Evolutionary conservation across 1,140 invertebrate genomes (phyloP).

Genomic region (Drosophila biarmipes): DNA sequence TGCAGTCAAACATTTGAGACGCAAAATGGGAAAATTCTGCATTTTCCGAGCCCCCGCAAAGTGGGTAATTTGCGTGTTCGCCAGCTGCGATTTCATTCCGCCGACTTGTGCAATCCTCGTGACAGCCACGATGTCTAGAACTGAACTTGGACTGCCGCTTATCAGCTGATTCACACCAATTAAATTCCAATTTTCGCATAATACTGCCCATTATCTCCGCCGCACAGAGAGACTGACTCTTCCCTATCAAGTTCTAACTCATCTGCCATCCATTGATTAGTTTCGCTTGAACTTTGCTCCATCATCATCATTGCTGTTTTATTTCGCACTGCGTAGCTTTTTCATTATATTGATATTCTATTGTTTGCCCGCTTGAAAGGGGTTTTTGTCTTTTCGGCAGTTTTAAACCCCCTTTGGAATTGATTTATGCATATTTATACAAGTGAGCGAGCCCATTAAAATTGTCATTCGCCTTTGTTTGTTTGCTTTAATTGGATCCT

Average conservation of each 20-base stretch:
- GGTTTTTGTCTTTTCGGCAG: constrained; percentile 32
- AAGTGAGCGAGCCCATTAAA: constrained; percentile 22
- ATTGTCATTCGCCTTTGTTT: constrained; percentile 45
- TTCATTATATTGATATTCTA: not conserved
- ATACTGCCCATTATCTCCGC: constrained; percentile 6
- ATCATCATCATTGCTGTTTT: constrained; percentile 9
- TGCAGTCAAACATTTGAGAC: constrained; percentile 59
- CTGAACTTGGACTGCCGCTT: constrained; percentile 29
- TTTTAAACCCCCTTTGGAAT: constrained; percentile 15
- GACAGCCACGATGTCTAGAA: constrained; percentile 60
- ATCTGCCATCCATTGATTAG: constrained; percentile 29
- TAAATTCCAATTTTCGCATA: constrained; percentile 44
- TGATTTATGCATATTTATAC: constrained; percentile 54
- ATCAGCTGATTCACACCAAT: constrained; percentile 50
- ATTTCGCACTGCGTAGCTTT: not conserved
- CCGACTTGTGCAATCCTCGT: constrained; percentile 44
- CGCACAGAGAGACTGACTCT: not conserved
- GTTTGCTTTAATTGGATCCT: constrained; percentile 49
- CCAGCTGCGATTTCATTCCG: constrained; percentile 36
- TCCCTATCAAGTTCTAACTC: constrained; percentile 35
- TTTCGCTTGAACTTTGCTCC: constrained; percentile 31
- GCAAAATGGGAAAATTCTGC: constrained; percentile 30
- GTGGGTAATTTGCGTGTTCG: constrained; percentile 25
- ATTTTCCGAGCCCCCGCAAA: constrained; percentile 33
- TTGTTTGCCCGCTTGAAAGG: constrained; percentile 12